phyloP scores from a whole-genome alignment of 2,797 vertebrate species.

The Borostomias antarcticus region DNA sequence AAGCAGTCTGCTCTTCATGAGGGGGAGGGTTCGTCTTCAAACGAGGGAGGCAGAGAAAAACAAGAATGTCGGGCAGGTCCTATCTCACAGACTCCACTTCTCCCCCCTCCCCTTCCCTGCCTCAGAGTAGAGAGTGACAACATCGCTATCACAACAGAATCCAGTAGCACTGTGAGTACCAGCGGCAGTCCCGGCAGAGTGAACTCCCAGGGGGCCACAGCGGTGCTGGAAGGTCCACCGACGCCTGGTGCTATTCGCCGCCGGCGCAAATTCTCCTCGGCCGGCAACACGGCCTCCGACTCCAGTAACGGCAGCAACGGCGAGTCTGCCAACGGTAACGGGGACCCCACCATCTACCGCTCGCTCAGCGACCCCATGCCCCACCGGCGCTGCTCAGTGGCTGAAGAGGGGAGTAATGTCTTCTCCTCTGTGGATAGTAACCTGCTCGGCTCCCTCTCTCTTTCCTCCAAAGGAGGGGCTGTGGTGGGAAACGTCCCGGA shows the following conservation, averaged over 20 bases:
- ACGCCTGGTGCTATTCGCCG: conserved; percentile 87
- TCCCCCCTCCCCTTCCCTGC: conserved; percentile 26
- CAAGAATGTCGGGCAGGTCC: conserved; percentile 41
- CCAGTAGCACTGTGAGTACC: conserved; percentile 39
- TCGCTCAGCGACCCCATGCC: conserved; percentile 99
- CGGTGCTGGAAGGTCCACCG: conserved; percentile 78
- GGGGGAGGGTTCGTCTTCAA: conserved; percentile 31
- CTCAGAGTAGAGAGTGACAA: conserved; percentile 68
- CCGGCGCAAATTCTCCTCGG: conserved; percentile 87
- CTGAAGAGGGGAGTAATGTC: conserved; percentile 77
- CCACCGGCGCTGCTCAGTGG: conserved; percentile 80
- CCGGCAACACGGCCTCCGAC: conserved; percentile 78
- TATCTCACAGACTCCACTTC: conserved; percentile 46
- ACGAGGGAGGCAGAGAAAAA: conserved; percentile 43
- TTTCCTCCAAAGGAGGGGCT: conserved; percentile 75
- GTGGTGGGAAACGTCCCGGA: conserved; percentile 68
- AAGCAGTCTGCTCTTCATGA: conserved; percentile 74
- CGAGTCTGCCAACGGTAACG: conserved; percentile 72
- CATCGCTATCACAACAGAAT: conserved; percentile 53
- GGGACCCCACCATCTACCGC: conserved; percentile 80
- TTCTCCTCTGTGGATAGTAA: conserved; percentile 93
- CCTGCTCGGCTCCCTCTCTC: conserved; percentile 87
- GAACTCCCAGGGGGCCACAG: conserved; percentile 52
- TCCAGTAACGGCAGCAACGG: conserved; percentile 80
- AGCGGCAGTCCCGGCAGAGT: conserved; percentile 42